These are phyloP conservation scores for Caenorhabditis inopinata DNA, from an alignment of 1,140 invertebrate species.

Conservation along the genomic window DNA sequence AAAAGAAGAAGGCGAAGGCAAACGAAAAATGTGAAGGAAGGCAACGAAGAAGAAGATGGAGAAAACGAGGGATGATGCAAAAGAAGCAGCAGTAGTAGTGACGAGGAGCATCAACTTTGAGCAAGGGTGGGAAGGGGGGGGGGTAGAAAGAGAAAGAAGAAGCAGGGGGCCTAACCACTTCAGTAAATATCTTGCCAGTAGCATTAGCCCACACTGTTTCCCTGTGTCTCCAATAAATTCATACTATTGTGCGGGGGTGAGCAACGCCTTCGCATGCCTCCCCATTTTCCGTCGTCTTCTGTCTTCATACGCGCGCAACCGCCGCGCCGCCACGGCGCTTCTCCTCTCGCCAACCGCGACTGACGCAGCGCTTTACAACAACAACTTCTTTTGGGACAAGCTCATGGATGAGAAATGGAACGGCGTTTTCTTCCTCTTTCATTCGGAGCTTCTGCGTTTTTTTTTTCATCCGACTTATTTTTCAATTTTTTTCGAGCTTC, in stretches of 20 bases:
- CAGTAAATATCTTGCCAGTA: conserved; percentile 34
- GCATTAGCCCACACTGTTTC: conserved; percentile 20
- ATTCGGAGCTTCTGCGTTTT: no score
- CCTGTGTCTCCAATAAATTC: conserved; percentile 2
- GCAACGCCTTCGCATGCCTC: neutral
- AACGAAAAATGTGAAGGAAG: neutral
- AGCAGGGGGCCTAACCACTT: conserved; percentile 30
- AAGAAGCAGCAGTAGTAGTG: conserved; percentile 28
- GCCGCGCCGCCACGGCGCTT: no score
- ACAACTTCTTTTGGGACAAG: conserved; percentile 20
- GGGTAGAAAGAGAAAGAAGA: neutral
- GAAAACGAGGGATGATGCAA: conserved; percentile 28
- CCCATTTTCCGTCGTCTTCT: neutral
- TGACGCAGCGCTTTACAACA: conserved; percentile 26
- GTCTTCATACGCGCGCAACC: neutral
- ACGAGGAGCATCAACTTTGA: conserved; percentile 28
- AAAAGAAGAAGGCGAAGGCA: neutral
- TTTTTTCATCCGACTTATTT: no score
- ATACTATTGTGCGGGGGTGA: neutral
- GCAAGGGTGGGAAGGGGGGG: conserved; percentile 12
- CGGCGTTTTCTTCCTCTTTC: no score
- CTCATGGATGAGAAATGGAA: conserved; percentile 23
- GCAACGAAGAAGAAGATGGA: conserved; percentile 4
- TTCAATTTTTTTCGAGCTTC: no score
- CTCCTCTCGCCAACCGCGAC: conserved; percentile 19